phyloP scores from a whole-genome alignment of 2,888 invertebrate species.

The Sphinx pinastri region DNA sequence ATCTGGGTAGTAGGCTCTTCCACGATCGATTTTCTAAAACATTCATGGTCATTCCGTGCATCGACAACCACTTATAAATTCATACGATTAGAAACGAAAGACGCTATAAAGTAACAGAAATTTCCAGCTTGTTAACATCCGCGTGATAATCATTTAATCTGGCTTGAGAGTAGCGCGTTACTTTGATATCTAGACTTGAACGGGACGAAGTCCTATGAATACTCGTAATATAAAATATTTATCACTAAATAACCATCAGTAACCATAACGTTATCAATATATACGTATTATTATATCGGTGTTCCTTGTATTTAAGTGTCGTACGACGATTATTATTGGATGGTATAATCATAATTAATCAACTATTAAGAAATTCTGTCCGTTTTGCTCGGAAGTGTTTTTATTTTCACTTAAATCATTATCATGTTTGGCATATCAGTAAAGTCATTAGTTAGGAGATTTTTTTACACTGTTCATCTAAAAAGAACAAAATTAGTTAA shows the following conservation, averaged over 20 bases:
- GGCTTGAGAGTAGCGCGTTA: background rate
- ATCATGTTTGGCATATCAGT: background rate
- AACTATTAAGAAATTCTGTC: background rate
- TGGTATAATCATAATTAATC: slow-evolving; percentile 1
- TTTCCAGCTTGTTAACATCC: background rate
- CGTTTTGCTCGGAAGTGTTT: background rate
- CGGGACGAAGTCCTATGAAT: background rate
- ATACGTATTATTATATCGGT: slow-evolving; percentile 6
- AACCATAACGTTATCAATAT: background rate
- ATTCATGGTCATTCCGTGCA: background rate
- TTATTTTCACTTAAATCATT: background rate
- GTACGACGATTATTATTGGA: background rate
- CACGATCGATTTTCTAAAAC: slow-evolving; percentile 19
- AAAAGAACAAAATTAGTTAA: background rate
- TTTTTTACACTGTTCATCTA: background rate
- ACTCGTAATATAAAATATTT: background rate
- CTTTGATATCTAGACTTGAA: background rate
- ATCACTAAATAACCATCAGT: background rate
- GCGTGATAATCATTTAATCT: background rate
- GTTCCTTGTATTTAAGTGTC: background rate
- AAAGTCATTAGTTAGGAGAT: background rate
- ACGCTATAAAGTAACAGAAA: background rate
- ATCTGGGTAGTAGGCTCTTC: background rate
- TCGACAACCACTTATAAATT: background rate
- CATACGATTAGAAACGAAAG: background rate